phyloP scores from a whole-genome alignment of 2,113 vertebrate species.

The Elephas maximus region DNA sequence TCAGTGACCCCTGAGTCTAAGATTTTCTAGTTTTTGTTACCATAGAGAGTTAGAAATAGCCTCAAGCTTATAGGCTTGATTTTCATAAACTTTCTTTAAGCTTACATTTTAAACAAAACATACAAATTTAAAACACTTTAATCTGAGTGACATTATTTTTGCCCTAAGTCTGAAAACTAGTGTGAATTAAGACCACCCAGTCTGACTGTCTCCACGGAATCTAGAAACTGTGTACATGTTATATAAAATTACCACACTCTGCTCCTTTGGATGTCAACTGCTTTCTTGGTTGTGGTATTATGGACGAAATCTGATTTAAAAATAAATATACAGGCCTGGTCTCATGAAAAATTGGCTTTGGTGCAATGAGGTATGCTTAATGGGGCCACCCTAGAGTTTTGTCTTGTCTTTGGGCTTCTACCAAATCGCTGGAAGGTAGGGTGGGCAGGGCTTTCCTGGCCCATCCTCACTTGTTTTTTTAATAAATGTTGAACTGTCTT shows the following conservation, averaged over 20 bases:
- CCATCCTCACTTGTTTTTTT: not conserved
- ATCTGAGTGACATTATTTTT: not conserved
- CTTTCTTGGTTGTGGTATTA: constrained; percentile 59
- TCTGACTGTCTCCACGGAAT: constrained; percentile 46
- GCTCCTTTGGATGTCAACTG: constrained; percentile 45
- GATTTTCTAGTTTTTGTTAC: constrained; percentile 17
- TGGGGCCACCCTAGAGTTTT: constrained; percentile 52
- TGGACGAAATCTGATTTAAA: constrained; percentile 72
- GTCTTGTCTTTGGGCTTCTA: not conserved
- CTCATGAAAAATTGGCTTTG: constrained; percentile 56
- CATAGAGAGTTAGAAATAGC: not conserved
- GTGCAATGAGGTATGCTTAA: constrained; percentile 15
- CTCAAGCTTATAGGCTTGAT: not conserved
- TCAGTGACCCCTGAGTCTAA: not conserved
- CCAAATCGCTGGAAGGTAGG: not conserved
- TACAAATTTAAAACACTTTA: constrained; percentile 7
- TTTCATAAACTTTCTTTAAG: constrained; percentile 35
- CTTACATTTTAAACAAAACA: constrained; percentile 43
- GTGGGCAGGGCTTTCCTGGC: not conserved
- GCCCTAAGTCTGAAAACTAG: not conserved
- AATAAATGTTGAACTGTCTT: not conserved
- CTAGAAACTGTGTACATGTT: constrained; percentile 14
- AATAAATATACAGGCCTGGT: constrained; percentile 68
- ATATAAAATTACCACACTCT: constrained; percentile 47
- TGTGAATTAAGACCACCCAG: constrained; percentile 65